phyloP scores from a whole-genome alignment of 2,797 vertebrate species.

The Sciurus vulgaris region DNA sequence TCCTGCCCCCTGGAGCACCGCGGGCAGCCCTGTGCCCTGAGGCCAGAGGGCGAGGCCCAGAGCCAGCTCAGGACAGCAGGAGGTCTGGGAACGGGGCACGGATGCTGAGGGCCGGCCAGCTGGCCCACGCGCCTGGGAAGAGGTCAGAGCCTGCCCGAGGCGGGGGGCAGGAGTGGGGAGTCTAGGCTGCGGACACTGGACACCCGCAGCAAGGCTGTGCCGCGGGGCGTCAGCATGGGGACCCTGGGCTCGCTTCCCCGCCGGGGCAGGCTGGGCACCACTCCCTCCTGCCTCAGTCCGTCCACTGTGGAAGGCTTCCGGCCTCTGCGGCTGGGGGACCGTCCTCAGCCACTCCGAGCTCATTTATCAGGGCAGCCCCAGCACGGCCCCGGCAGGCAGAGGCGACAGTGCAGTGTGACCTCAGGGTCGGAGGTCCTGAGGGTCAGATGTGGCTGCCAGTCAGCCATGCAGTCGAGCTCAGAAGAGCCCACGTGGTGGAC shows the following conservation, averaged over 20 bases:
- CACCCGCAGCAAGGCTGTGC: no score
- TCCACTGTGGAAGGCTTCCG: background rate
- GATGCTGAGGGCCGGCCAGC: background rate
- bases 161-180: no score
- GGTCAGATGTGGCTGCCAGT: accelerated
- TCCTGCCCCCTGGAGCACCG: background rate
- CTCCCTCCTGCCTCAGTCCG: no score
- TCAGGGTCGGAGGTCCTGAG: no score
- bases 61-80: background rate
- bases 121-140: no score
- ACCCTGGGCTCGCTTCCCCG: background rate
- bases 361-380: accelerated
- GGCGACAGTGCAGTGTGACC: accelerated
- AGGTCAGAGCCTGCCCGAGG: no score
- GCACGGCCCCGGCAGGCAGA: accelerated
- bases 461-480: accelerated
- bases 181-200: no score
- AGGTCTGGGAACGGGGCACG: no score
- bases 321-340: background rate
- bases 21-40: background rate
- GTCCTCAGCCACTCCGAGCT: no score
- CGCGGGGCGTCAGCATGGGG: background rate
- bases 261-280: no score
- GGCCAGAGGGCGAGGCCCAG: background rate
- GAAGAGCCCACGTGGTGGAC: accelerated